Percentiles rank a stretch among this genome's conserved stretches.
phyloP scores from a whole-genome alignment of 2,888 invertebrate genomes.

The Phytoseiulus persimilis region DNA sequence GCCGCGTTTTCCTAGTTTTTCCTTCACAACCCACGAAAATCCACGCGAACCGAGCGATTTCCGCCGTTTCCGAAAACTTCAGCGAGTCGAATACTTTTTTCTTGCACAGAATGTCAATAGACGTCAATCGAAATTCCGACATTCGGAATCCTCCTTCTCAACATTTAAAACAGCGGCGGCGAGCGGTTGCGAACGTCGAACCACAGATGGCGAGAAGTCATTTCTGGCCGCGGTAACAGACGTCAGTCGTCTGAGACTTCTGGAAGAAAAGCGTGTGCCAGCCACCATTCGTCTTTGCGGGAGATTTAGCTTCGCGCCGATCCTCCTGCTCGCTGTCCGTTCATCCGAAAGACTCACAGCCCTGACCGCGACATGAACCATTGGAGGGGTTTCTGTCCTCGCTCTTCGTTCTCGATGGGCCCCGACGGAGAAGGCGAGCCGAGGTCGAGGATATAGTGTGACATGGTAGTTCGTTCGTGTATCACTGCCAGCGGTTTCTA shows the following conservation, averaged over 20 bases:
- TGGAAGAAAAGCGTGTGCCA: neutral
- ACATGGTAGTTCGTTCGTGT: too few species aligned
- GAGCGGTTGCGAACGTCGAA: neutral
- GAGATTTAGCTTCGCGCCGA: neutral
- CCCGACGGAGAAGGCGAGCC: neutral
- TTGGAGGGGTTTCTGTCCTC: neutral
- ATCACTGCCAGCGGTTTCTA: too few species aligned
- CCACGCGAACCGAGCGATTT: neutral
- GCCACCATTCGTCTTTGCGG: neutral
- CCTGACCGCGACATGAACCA: neutral
- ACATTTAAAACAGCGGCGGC: neutral
- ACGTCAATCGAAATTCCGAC: neutral
- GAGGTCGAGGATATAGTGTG: too few species aligned
- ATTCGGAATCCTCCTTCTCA: neutral
- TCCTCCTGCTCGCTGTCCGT: neutral
- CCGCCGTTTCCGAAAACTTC: neutral
- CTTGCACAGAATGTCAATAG: neutral
- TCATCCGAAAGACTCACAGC: neutral
- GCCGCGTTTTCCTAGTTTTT: neutral
- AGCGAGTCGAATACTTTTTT: neutral
- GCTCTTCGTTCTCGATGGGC: neutral
- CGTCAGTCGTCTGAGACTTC: neutral
- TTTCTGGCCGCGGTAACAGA: neutral
- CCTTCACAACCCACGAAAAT: neutral
- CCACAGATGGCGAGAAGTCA: constrained; percentile 5